Percentiles rank a stretch among this genome's conserved stretches.
phyloP scores from a whole-genome alignment of 2,888 invertebrate species.

The Drosophila kanekoi region DNA sequence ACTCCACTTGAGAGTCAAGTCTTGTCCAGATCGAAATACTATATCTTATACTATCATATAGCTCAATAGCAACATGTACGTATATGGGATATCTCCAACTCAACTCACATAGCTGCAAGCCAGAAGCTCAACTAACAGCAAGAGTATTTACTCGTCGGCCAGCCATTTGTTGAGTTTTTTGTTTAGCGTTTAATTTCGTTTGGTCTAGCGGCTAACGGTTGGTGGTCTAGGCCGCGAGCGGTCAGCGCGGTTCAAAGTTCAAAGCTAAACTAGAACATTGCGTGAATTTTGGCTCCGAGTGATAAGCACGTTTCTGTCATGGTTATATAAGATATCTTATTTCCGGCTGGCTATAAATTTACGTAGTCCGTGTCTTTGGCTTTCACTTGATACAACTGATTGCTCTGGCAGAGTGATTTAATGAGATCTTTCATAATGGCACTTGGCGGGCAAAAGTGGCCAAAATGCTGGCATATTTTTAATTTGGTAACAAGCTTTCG shows the following conservation, averaged over 20 bases:
- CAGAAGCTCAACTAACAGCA: too few relatives aligned
- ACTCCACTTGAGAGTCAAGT: too few relatives aligned
- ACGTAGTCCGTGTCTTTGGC: slow-evolving; percentile 19
- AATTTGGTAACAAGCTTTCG: slow-evolving; percentile 76
- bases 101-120: too few relatives aligned
- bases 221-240: slow-evolving; percentile 10
- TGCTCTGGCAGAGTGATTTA: slow-evolving; percentile 57
- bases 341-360: not conserved
- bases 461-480: slow-evolving; percentile 60
- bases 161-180: not conserved
- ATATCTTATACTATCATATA: too few relatives aligned
- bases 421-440: slow-evolving; percentile 72
- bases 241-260: slow-evolving; percentile 38
- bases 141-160: too few relatives aligned
- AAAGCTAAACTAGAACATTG: slow-evolving; percentile 44
- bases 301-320: slow-evolving; percentile 5
- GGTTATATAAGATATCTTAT: slow-evolving; percentile 54
- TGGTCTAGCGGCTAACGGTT: slow-evolving; percentile 40
- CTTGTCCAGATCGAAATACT: too few relatives aligned
- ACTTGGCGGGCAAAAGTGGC: slow-evolving; percentile 49
- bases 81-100: too few relatives aligned
- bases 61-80: too few relatives aligned
- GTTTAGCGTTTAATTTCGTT: slow-evolving; percentile 4
- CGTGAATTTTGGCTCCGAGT: slow-evolving; percentile 19
- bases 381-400: slow-evolving; percentile 53